Base-by-base conservation (phyloP, 2,888 invertebrate species). In the Brassicogethes aeneus region DNA sequence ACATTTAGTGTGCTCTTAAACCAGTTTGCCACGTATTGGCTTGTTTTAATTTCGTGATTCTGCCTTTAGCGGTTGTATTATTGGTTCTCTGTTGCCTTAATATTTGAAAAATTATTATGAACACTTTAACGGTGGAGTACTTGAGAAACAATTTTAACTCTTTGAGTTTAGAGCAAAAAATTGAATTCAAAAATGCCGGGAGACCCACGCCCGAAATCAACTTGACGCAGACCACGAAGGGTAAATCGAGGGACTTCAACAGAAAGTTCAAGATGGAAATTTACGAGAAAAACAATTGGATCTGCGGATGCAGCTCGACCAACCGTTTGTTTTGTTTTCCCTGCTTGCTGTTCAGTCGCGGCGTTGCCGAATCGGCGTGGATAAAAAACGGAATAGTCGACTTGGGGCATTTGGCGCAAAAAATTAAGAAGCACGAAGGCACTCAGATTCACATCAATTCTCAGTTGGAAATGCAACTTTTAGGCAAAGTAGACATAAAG, bases 241-340 rank as follows among this genome's bases (percentile, higher is more conserved):
- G n/a, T n/a, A n/a, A 40, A 39, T 17, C 38, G 17, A 35, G 41
- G 17, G 41, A 41, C 12, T 40, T 38, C 15, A 37, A 40, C 7
- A 39, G 41, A 39, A 40, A 10, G 7, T 41, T 41, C 29, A 39
- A 41, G 33, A 39, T 15, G 16, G 41, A 41, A 38, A 13, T 16
- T 17, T 29, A 41, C n/a, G 36, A 39, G 10, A 37, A 41, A 40
- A 39, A 38, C 13, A 16, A 40, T 12, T 40, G 38, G 38, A 31
- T 41, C 15, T 41, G 41, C 34, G 41, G 41, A 17, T 41, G 41
- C 38, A 33, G 34, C 10, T 10, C 15, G 5, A 39, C 39, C 14
- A 42, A 48, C 16, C 37, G 34, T 17, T 29, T 48, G 17, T 48
- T 41, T 14, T 49, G 49, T 42, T 47, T 49, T 17, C 45, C 46